Conservation (phyloP, 2,888 invertebrate species). For the Lepas anatifera region DNA sequence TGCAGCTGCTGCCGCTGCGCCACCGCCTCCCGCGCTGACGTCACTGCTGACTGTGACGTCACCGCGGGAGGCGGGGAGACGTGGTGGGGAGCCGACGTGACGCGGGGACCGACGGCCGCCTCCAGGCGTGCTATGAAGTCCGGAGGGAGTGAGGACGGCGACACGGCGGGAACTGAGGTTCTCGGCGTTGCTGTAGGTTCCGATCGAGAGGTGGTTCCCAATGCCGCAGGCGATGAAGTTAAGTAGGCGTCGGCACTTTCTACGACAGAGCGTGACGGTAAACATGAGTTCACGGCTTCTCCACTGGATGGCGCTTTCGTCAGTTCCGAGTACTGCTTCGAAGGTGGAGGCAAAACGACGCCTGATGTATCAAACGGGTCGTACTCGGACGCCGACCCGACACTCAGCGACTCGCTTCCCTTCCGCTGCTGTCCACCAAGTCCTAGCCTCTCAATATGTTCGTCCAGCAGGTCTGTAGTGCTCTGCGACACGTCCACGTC, state of each 20-base stretch:
- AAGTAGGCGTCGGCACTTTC: background rate
- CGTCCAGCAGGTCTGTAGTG: background rate
- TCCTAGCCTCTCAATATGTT: background rate
- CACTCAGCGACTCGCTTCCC: background rate
- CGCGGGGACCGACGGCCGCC: background rate
- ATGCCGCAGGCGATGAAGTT: too few relatives aligned
- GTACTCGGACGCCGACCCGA: background rate
- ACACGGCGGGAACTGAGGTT: too few relatives aligned
- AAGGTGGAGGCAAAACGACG: slow-evolving; percentile 25
- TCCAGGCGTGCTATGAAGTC: background rate
- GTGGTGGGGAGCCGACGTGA: background rate
- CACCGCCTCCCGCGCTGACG: background rate
- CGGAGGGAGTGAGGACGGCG: too few relatives aligned
- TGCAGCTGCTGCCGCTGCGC: background rate
- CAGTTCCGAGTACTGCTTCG: too few relatives aligned
- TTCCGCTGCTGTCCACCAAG: background rate
- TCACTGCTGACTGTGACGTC: background rate
- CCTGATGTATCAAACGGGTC: slow-evolving; percentile 58
- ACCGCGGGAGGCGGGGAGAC: too few relatives aligned
- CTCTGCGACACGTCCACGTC: background rate
- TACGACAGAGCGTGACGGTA: background rate
- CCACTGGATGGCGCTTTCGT: too few relatives aligned
- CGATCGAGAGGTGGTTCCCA: too few relatives aligned
- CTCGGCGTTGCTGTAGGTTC: too few relatives aligned
- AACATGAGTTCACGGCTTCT: background rate